Conservation (phyloP, 1,140 invertebrate genomes). For the Caenorhabditis inopinata region DNA sequence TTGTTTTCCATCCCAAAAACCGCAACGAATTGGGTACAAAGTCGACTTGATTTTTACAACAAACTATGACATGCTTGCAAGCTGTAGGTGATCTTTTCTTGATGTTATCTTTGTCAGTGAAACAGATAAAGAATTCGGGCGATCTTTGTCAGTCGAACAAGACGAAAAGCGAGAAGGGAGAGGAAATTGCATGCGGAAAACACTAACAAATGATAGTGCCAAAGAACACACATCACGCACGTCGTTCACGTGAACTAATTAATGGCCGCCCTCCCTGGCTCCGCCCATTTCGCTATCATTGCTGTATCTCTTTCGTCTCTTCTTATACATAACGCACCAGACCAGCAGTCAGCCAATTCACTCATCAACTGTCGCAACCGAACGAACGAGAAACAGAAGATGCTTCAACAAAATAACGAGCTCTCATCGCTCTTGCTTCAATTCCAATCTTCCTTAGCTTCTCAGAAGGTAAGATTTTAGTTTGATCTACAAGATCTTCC, state of each 20-base stretch:
- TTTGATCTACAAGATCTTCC: neutral
- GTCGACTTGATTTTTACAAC: constrained; percentile 20
- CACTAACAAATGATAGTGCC: neutral
- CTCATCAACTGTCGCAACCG: neutral
- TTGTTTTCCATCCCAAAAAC: neutral
- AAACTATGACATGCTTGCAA: neutral
- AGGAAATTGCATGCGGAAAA: neutral
- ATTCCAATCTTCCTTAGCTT: neutral
- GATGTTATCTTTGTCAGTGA: neutral
- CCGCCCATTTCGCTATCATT: neutral
- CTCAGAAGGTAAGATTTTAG: neutral
- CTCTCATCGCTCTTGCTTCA: neutral
- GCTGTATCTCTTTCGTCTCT: constrained; percentile 4
- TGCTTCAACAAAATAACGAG: constrained; percentile 23
- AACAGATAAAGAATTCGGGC: neutral
- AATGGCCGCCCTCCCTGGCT: neutral
- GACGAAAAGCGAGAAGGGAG: neutral
- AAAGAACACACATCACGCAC: neutral
- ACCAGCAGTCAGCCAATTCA: constrained; percentile 5
- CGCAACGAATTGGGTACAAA: constrained; percentile 21
- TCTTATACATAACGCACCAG: constrained; percentile 21
- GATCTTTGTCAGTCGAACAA: constrained; percentile 10
- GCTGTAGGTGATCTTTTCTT: neutral
- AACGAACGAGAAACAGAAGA: neutral
- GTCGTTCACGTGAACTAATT: neutral